Conservation (phyloP, 1,140 invertebrate genomes). For the Drosophila busckii region DNA sequence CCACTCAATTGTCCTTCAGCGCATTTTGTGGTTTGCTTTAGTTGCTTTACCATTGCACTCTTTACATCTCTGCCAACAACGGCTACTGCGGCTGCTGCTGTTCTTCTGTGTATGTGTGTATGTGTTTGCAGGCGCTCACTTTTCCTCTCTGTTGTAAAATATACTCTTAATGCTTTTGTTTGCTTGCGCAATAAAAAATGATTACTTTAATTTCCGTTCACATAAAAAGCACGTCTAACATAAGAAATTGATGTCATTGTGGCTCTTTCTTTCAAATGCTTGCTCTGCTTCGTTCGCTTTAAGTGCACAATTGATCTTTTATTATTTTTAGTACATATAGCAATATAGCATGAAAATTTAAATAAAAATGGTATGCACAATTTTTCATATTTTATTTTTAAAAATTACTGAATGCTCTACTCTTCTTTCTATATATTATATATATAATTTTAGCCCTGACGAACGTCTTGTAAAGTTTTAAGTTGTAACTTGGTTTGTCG, state of each 20-base stretch:
- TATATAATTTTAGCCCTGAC: no score
- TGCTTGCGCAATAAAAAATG: slow-evolving; percentile 75
- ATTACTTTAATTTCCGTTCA: slow-evolving; percentile 74
- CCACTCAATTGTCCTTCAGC: slow-evolving; percentile 72
- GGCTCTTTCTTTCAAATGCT: slow-evolving; percentile 25
- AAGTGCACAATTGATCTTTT: no score
- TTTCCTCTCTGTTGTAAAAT: slow-evolving; percentile 46
- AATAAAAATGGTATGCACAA: no score
- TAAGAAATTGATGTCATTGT: slow-evolving; percentile 67
- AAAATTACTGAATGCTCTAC: no score
- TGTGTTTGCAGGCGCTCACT: not conserved
- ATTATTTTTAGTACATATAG: slow-evolving; percentile 3
- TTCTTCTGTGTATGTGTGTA: slow-evolving; percentile 17
- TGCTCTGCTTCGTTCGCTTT: not conserved
- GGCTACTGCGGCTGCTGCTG: no score
- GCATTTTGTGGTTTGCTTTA: slow-evolving; percentile 52
- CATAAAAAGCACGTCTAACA: slow-evolving; percentile 66
- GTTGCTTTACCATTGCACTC: slow-evolving; percentile 9
- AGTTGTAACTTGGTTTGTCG: no score
- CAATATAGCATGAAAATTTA: no score
- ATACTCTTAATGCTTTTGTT: slow-evolving; percentile 76
- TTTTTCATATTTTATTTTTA: no score
- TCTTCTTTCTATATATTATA: no score
- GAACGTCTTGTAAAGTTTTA: no score
- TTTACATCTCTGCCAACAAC: slow-evolving; percentile 1